Evolutionary conservation across 2,797 vertebrate genomes (phyloP).

Genomic region (Pteronotus mesoamericanus): DNA sequence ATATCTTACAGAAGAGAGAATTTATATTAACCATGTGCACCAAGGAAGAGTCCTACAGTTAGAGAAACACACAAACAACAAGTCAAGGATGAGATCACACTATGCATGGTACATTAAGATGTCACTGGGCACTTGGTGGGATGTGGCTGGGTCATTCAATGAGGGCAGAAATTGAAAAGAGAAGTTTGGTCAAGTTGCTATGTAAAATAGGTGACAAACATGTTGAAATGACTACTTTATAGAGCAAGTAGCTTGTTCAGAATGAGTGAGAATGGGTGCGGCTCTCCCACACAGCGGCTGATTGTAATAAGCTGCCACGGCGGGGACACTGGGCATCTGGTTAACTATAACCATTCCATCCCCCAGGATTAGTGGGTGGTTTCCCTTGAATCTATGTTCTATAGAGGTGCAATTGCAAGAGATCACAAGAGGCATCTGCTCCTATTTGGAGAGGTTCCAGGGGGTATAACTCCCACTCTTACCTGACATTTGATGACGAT

Average conservation of each 20-base stretch:
- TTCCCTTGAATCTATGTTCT: background rate
- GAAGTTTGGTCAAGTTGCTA: background rate
- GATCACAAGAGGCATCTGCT: background rate
- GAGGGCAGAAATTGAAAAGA: background rate
- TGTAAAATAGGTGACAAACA: background rate
- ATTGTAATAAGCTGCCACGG: background rate
- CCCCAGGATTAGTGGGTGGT: background rate
- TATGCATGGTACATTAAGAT: background rate
- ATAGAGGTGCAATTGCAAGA: background rate
- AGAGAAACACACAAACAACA: background rate
- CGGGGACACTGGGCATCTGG: background rate
- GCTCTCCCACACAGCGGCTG: background rate
- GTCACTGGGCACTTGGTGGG: background rate
- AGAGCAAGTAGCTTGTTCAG: background rate
- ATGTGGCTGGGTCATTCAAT: background rate
- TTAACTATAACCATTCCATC: background rate
- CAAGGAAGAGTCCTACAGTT: background rate
- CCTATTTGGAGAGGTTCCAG: background rate
- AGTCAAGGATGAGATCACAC: background rate
- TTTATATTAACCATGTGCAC: background rate
- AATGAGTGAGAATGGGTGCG: background rate
- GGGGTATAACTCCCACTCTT: background rate
- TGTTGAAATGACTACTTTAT: background rate
- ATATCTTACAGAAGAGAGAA: background rate
- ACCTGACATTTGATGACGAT: background rate